A percentile compares a stretch with the other conserved stretches of the same genome.
Conservation (phyloP, 2,113 vertebrate species). For the Esox niger region DNA sequence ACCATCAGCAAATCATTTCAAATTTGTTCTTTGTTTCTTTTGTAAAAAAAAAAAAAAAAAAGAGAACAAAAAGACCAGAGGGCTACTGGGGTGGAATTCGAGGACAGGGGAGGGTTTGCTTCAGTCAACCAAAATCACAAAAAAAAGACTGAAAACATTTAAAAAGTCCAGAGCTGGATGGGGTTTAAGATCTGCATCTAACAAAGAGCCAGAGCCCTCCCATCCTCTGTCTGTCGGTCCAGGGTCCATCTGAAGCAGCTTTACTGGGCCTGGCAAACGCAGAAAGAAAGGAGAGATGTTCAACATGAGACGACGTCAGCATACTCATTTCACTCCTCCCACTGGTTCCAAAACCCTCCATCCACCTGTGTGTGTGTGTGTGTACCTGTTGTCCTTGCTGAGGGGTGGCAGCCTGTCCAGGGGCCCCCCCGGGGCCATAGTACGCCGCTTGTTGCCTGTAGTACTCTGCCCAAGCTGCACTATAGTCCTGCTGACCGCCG, state of each 20-base stretch:
- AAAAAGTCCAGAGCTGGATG: slow-evolving; percentile 18
- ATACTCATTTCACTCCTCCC: too few species aligned
- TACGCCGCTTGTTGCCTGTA: slow-evolving; percentile 93
- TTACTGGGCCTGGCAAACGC: slow-evolving; percentile 68
- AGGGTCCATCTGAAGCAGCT: neutral
- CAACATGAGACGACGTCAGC: too few species aligned
- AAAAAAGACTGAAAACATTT: neutral
- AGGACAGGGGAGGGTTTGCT: slow-evolving; percentile 7
- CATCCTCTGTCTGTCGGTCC: neutral
- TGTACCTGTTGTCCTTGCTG: slow-evolving; percentile 87
- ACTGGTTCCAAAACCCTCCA: too few species aligned
- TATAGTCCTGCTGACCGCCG: slow-evolving; percentile 84
- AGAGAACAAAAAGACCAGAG: neutral
- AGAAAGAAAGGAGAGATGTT: slow-evolving; percentile 8
- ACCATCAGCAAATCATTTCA: neutral
- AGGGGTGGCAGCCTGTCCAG: slow-evolving; percentile 78
- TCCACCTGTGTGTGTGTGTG: neutral
- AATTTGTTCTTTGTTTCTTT: slow-evolving; percentile 5
- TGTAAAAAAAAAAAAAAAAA: too few species aligned
- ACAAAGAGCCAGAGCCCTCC: neutral
- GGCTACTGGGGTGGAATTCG: neutral
- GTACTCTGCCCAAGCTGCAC: slow-evolving; percentile 91
- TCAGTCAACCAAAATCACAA: neutral
- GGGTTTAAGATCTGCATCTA: neutral
- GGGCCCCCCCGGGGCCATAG: slow-evolving; percentile 79